These are phyloP conservation scores for Triplophysa yarkandensis DNA, from an alignment of 2,797 vertebrate species.

Conservation along the genomic window DNA sequence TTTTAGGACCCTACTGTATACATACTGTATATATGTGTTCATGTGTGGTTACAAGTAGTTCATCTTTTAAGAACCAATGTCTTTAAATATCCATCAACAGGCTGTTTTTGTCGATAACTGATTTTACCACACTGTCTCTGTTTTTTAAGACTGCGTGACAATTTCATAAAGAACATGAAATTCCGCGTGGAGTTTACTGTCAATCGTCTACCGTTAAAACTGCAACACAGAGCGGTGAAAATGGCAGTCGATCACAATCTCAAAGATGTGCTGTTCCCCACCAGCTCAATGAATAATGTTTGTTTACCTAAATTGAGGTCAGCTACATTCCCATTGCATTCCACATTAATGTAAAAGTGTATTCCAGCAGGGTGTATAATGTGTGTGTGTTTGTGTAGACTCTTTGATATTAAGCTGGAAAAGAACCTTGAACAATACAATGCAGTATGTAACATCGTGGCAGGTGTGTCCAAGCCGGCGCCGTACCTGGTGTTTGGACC, in stretches of 20 bases:
- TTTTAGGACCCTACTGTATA: too few species aligned
- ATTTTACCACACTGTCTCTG: neutral
- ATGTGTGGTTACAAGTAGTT: too few species aligned
- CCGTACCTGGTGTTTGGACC: slow-evolving; percentile 95
- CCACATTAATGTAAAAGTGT: neutral
- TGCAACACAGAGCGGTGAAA: slow-evolving; percentile 84
- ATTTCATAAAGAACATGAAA: slow-evolving; percentile 77
- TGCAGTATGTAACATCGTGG: slow-evolving; percentile 85
- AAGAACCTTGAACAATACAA: slow-evolving; percentile 81
- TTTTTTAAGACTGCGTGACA: slow-evolving; percentile 72
- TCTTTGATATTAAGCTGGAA: slow-evolving; percentile 81
- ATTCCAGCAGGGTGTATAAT: neutral
- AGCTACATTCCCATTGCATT: neutral
- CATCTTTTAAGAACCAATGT: too few species aligned
- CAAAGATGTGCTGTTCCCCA: slow-evolving; percentile 81
- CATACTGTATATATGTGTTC: too few species aligned
- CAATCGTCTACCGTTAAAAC: slow-evolving; percentile 75
- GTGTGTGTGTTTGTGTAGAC: slow-evolving; percentile 64
- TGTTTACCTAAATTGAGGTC: slow-evolving; percentile 62
- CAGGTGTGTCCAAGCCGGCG: slow-evolving; percentile 84
- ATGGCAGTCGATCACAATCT: slow-evolving; percentile 67
- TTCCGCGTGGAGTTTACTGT: slow-evolving; percentile 88
- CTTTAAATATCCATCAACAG: neutral
- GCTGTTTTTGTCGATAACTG: neutral
- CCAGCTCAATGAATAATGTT: neutral